Base-by-base conservation (phyloP, 2,888 invertebrate species). In the Acrobasis consociella region DNA sequence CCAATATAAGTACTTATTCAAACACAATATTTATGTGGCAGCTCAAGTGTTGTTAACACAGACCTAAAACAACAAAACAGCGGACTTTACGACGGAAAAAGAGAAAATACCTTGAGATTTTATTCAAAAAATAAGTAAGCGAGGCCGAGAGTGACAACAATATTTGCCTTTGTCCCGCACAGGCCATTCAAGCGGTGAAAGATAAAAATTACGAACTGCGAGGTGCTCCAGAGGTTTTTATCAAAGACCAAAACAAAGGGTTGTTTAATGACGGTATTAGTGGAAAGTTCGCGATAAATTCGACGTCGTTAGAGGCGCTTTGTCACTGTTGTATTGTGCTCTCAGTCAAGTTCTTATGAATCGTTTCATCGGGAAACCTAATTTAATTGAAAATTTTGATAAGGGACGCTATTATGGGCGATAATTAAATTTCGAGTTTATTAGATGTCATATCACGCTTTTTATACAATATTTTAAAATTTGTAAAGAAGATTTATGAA, bases 191-290 rank as follows among this genome's bases (percentile, higher is more conserved):
- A 80, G 81, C 80, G 80, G 78, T 73, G 82, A 83, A 85, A 88
- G 88, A 89, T 89, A 89, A 91, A 90, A 91, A 89, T 88, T 87
- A 88, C 86, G 80, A 82, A 86, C 80, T 84, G 81, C 66, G 81
- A 84, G 87, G 84, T 86, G 80, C 78, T 80, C 75, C 77, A 80
- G 80, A 80, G 83, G 86, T 89, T 91, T 90, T 90, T 90, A 89
- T 89, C 89, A 90, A 87, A 83, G 85, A 80, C 78, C 80, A 85
- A 89, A 89, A 90, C 89, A 91, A 90, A 89, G 89, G 89, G 86
- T 86, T 89, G 88, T 89, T 89, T 89, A 89, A 91, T 91, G 89
- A 86, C 81, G 86, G 88, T 87, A 88, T 91, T 90, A 90, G 90
- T 87, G 86, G 86, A 89, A 88, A 90, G 89, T 89, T 89, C 86